Conservation (phyloP, 2,888 invertebrate species). For the Mayetiola destructor region DNA sequence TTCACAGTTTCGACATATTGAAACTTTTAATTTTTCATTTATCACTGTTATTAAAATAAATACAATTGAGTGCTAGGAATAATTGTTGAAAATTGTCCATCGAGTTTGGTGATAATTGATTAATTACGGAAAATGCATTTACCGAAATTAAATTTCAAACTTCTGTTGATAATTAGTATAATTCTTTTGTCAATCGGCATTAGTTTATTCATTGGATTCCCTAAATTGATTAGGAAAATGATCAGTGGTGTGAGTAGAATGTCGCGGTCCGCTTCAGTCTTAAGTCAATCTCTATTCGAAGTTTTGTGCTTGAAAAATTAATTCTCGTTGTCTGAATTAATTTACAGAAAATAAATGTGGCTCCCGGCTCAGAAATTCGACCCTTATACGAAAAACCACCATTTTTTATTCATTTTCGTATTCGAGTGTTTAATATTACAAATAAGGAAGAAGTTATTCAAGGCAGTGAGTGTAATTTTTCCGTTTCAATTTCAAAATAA, state of each 20-base stretch:
- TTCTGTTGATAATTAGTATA: neutral
- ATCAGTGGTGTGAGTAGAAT: neutral
- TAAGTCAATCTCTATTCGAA: neutral
- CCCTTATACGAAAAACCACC: conserved; percentile 66
- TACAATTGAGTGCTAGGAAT: too few species aligned
- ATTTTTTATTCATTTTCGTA: conserved; percentile 57
- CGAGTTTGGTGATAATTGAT: neutral
- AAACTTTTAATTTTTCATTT: too few species aligned
- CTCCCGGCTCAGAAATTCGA: conserved; percentile 39
- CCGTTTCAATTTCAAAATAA: too few species aligned
- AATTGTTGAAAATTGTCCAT: too few species aligned
- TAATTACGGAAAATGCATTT: neutral
- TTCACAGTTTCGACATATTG: too few species aligned
- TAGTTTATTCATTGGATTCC: neutral
- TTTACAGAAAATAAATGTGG: conserved; percentile 1
- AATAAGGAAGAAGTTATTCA: conserved; percentile 54
- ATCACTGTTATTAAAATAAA: too few species aligned
- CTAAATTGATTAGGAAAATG: neutral
- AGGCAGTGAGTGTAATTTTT: conserved; percentile 39
- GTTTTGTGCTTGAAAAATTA: neutral
- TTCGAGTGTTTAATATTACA: conserved; percentile 70
- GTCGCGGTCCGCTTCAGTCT: neutral
- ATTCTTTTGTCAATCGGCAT: neutral
- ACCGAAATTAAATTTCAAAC: neutral
- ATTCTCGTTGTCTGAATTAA: neutral